Base-by-base conservation (phyloP, 2,888 invertebrate species). In the Homarus gammarus region DNA sequence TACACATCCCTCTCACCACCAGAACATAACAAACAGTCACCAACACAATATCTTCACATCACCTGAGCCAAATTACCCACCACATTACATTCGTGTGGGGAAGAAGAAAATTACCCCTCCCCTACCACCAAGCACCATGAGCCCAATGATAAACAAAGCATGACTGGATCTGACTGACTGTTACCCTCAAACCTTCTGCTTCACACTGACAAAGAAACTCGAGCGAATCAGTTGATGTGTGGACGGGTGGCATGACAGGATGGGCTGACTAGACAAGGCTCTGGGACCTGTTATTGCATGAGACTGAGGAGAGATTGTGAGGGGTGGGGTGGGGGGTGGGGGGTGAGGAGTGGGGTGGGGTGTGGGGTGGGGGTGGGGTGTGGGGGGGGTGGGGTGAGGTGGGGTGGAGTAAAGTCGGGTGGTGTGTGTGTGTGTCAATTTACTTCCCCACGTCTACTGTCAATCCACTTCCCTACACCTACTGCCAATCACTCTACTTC, bases 341-440 rank as follows among this genome's bases (percentile, higher is more conserved):
- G 31, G 22, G 22, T n/a, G 73, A 38, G n/a, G 73, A n/a, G n/a
- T 27, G 38, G 44, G 73, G 73, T 31, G 73, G 73, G n/a, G 73
- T 38, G 44, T n/a, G n/a, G n/a, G n/a, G n/a, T n/a, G n/a, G n/a
- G n/a, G n/a, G n/a, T n/a, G n/a, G n/a, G n/a, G n/a, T n/a, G n/a
- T n/a, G n/a, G n/a, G n/a, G n/a, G n/a, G n/a, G n/a, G n/a, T n/a
- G n/a, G n/a, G n/a, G n/a, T n/a, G n/a, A n/a, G n/a, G n/a, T n/a
- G n/a, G 15, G 56, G 64, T 27, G 64, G 8, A 64, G 22, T n/a
- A n/a, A n/a, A n/a, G n/a, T n/a, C 27, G 64, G 64, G 64, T 10
- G 64, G 6, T 5, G 27, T 18, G 31, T 64, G 27, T 77, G 44
- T 44, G 77, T 77, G 44, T 44, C 27, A 38, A 27, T 77, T 33